phyloP scores from a whole-genome alignment of 2,888 invertebrate species.

The Rotaria macrura region DNA sequence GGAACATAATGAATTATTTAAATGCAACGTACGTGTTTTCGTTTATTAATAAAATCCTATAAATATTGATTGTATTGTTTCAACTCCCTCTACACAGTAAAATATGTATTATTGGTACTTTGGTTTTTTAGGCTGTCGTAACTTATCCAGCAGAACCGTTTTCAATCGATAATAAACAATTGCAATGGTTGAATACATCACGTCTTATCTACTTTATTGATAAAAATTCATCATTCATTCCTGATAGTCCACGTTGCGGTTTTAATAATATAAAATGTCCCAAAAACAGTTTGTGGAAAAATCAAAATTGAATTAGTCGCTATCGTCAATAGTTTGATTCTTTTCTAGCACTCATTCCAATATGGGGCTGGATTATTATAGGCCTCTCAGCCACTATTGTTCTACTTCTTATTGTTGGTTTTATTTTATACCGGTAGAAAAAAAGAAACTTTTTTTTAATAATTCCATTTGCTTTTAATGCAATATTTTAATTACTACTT shows the following conservation, averaged over 20 bases:
- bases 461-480: too few relatives aligned
- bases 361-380: slow-evolving; percentile 32
- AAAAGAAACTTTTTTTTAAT: too few relatives aligned
- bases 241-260: slow-evolving; percentile 40
- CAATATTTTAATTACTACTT: too few relatives aligned
- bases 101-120: neutral
- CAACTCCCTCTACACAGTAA: too few relatives aligned
- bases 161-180: neutral
- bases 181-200: slow-evolving; percentile 5
- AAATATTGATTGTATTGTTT: neutral
- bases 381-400: slow-evolving; percentile 35
- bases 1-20: neutral
- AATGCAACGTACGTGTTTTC: too few relatives aligned
- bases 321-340: neutral
- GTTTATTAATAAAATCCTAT: neutral
- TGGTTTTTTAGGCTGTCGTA: neutral
- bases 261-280: slow-evolving; percentile 38
- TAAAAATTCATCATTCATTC: slow-evolving; percentile 33
- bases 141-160: slow-evolving; percentile 6
- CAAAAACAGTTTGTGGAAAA: slow-evolving; percentile 34
- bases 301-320: neutral
- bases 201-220: slow-evolving; percentile 12
- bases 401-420: slow-evolving; percentile 33
- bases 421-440: slow-evolving; percentile 33
- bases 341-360: slow-evolving; percentile 25